Base-by-base conservation (phyloP, 2,797 vertebrate species). In the Champsocephalus esox region DNA sequence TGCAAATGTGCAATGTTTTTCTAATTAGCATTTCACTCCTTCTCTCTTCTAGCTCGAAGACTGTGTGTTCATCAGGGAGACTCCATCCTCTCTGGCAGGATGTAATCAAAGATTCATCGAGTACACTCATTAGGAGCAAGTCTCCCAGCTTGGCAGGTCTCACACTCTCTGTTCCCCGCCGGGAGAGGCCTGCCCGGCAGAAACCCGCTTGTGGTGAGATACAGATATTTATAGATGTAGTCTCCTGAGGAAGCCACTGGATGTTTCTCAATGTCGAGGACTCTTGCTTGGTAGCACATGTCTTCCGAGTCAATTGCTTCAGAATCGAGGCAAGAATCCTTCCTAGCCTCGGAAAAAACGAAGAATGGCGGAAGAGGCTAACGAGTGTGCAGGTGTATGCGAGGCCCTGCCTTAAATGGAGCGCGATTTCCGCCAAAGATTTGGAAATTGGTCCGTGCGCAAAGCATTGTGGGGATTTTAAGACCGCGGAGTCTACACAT, bases 81-180 rank as follows among this genome's bases (percentile, higher is more conserved):
- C 63, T 76, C 48, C 11, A 38, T 46, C 43, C n/a, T 17, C 59
- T 49, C 24, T 21, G 34, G 3, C 45, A 68, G 28, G 66, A 64
- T 50, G 80, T 48, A 66, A 88, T 90, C 75, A 87, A 84, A 86
- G 60, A 83, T 87, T 89, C 50, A 88, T 74, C 67, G 60, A 66
- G 70, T 81, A 14, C 52, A 67, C 63, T 68, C 74, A 74, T 81
- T 74, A 81, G 41, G 59, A 56, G 38, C 50, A 14, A 63, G 34
- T 69, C 71, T 64, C 66, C 46, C 12, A 32, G 51, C 61, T 63
- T 72, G 63, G 66, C 75, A 73, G 24, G n/a, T 71, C 24, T 71
- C 3, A 0, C 41, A 44, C 54, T 68, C 5, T 5, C 28, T 70
- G n/a, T 54, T 73, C 38, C 55, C 52, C 17, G 2, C 5, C 11